Evolutionary conservation across 2,797 vertebrate genomes (phyloP), one percentile per base, ranked within the genome.

Genomic region (Gymnodraco acuticeps): DNA sequence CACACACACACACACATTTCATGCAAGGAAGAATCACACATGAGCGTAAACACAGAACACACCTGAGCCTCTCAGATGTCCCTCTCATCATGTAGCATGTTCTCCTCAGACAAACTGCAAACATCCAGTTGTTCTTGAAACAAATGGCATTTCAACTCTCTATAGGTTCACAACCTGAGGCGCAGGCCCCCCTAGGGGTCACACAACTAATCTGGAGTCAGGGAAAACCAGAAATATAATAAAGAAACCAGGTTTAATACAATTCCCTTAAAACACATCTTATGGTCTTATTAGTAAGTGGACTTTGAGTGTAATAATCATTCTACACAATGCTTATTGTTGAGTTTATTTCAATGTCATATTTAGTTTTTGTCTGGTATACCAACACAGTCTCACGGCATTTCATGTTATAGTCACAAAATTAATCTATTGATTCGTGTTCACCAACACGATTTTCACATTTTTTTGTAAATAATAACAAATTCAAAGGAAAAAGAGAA

Each of bases 11-110:
- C 71, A 53, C 77, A 70, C 46, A 51, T 79, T 61, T 54, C 56
- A 78, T 38, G 69, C 64, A 10, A 45, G 73, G 16, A 64, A 52
- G 38, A 77, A 50, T 60, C 73, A 59, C 63, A 60, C 52, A n/a
- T 3, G 60, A 64, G 59, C 43, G 17, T n/a, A 38, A 67, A 87
- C 68, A 84, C 67, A 53, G 61, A 77, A 47, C 3, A 60, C 85
- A 77, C 70, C 86, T 86, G 77, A 85, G 73, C 69, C 81, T 74
- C 64, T 73, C 64, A 38, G 2, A 75, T 23, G 61, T 76, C 62
- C 66, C n/a, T 50, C 53, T 73, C 55, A 52, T 65, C 53, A 48
- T 33, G 42, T 19, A 10, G 55, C 64, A 17, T 55, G 17, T 63
- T 46, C 12, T 55, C 66, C n/a, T 65, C 56, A 43, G 9, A 19